A percentile compares a stretch with the other conserved stretches of the same genome.
Evolutionary conservation across 2,888 invertebrate species (phyloP).

Genomic region (Pseudoips prasinana): DNA sequence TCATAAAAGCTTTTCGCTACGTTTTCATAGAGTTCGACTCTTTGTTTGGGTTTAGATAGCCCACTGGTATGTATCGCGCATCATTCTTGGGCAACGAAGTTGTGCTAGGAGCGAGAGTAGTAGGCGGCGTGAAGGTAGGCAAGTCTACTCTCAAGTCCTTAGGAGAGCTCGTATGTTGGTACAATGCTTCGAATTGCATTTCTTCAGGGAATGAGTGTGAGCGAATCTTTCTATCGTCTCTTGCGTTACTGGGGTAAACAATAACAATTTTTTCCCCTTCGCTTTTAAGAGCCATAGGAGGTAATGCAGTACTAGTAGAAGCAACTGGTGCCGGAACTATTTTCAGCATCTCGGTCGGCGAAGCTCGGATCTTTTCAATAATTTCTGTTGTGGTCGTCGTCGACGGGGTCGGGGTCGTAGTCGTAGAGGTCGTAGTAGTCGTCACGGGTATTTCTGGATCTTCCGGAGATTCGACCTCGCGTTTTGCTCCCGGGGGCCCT

Average conservation of each 20-base stretch:
- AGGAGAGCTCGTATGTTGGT: conserved; percentile 66
- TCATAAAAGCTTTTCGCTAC: conserved; percentile 12
- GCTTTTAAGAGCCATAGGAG: conserved; percentile 67
- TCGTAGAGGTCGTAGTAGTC: conserved; percentile 50
- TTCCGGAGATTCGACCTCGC: conserved; percentile 64
- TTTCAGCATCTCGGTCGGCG: conserved; percentile 64
- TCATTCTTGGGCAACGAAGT: conserved; percentile 36
- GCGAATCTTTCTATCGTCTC: conserved; percentile 73
- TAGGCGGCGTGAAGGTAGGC: conserved; percentile 81
- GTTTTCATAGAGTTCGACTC: conserved; percentile 29
- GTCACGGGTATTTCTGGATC: conserved; percentile 61
- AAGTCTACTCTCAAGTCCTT: conserved; percentile 75
- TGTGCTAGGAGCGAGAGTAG: conserved; percentile 38
- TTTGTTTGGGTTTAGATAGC: conserved; percentile 41
- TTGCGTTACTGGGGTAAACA: conserved; percentile 75
- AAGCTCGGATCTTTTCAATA: conserved; percentile 48
- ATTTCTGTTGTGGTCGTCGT: conserved; percentile 42
- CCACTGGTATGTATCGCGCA: conserved; percentile 57
- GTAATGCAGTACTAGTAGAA: conserved; percentile 67
- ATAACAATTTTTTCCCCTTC: conserved; percentile 73
- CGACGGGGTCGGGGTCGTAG: conserved; percentile 40
- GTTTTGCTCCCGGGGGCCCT: conserved; percentile 69
- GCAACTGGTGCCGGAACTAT: conserved; percentile 59
- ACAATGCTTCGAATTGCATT: conserved; percentile 75
- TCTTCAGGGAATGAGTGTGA: conserved; percentile 77